These are phyloP conservation scores for Aleadryas rufinucha DNA, from an alignment of 2,113 vertebrate genomes.

Conservation along the genomic window DNA sequence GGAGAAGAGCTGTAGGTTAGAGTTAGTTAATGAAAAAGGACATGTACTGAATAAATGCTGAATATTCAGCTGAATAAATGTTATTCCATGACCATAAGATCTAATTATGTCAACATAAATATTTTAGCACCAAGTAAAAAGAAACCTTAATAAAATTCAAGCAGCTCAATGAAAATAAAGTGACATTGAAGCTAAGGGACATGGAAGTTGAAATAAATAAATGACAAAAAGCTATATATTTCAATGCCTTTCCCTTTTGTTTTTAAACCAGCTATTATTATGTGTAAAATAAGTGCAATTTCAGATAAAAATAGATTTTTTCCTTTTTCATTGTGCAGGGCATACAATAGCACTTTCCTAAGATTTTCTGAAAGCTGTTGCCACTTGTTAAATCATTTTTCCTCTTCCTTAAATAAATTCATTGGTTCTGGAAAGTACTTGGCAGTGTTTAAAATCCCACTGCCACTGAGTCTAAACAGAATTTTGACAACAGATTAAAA, in stretches of 20 bases:
- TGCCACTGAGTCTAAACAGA: neutral
- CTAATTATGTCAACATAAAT: conserved; percentile 39
- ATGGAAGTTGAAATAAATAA: neutral
- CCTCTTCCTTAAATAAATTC: neutral
- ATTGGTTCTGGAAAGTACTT: neutral
- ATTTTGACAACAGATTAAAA: neutral
- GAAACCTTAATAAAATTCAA: conserved; percentile 14
- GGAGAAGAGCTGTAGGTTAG: neutral
- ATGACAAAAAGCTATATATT: neutral
- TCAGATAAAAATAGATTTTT: neutral
- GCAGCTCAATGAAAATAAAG: neutral
- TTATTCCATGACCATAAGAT: neutral
- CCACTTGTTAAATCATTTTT: neutral
- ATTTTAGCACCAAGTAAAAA: conserved; percentile 35
- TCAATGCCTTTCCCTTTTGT: neutral
- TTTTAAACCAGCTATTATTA: neutral
- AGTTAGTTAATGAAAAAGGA: neutral
- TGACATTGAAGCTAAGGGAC: neutral
- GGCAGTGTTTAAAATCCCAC: neutral
- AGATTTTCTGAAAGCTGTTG: neutral
- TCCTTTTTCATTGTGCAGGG: neutral
- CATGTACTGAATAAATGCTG: neutral
- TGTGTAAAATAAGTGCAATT: neutral
- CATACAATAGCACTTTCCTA: neutral
- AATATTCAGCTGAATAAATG: conserved; percentile 35